Percentiles rank a stretch among this genome's conserved stretches.
phyloP scores from a whole-genome alignment of 2,888 invertebrate species.

The Clusia tigrina region DNA sequence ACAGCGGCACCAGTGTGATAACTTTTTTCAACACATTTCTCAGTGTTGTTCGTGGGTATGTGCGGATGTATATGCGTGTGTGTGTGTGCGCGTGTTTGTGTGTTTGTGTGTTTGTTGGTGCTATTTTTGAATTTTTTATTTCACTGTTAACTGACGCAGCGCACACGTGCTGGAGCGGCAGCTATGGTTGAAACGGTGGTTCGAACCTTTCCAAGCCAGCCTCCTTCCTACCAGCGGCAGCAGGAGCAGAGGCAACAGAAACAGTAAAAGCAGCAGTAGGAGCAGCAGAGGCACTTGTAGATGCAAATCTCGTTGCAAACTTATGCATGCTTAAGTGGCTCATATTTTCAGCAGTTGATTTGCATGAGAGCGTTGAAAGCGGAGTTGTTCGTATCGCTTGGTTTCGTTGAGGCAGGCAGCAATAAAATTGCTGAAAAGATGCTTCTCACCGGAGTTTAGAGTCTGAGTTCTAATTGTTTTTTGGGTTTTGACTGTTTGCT shows the following conservation, averaged over 20 bases:
- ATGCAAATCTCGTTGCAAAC: constrained; percentile 39
- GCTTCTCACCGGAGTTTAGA: too few species aligned
- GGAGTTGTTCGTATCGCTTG: not conserved
- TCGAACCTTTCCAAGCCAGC: too few species aligned
- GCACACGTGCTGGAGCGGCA: not conserved
- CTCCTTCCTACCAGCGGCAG: not conserved
- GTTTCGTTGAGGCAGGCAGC: not conserved
- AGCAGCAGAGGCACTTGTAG: constrained; percentile 33
- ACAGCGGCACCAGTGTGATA: not conserved
- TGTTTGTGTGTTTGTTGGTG: not conserved
- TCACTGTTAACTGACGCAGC: not conserved
- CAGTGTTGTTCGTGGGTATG: not conserved
- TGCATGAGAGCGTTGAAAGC: too few species aligned
- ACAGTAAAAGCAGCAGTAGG: not conserved
- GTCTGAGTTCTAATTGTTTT: too few species aligned
- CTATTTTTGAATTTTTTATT: not conserved
- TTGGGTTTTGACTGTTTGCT: too few species aligned
- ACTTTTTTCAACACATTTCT: constrained; percentile 5
- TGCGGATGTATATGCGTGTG: not conserved
- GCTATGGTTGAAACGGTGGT: not conserved
- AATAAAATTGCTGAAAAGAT: not conserved
- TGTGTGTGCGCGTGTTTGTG: too few species aligned
- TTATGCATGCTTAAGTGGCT: constrained; percentile 10
- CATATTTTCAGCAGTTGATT: not conserved
- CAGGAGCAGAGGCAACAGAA: not conserved